phyloP scores from a whole-genome alignment of 1,140 invertebrate genomes.

The Calliphora vicina region DNA sequence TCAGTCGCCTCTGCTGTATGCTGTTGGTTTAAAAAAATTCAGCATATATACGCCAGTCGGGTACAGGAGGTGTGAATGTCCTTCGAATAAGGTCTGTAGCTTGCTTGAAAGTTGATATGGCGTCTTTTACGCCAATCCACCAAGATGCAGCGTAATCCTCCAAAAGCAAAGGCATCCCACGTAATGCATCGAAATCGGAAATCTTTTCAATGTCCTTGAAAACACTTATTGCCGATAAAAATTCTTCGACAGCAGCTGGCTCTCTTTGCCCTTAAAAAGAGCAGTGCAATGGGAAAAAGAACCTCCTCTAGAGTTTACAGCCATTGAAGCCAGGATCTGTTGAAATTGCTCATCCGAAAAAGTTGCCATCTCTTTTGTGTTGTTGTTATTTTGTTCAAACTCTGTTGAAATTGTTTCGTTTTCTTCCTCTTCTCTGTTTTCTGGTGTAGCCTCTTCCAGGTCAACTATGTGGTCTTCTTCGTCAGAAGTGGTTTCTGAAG shows the following conservation, averaged over 20 bases:
- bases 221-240: conserved; percentile 29
- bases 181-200: conserved; percentile 43
- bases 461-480: no score
- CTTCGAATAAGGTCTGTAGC: no score
- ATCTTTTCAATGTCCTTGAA: conserved; percentile 42
- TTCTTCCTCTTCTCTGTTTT: no score
- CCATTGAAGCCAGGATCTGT: background rate
- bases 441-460: no score
- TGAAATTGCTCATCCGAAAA: background rate
- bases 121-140: conserved; percentile 44
- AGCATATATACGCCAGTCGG: no score
- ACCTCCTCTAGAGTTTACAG: background rate
- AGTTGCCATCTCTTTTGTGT: background rate
- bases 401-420: no score
- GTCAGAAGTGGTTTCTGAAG: no score
- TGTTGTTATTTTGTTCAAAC: no score
- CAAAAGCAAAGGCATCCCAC: conserved; percentile 44
- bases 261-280: conserved; percentile 37
- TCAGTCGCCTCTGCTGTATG: no score
- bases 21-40: no score
- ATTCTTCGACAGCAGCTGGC: conserved; percentile 36
- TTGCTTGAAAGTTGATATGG: conserved; percentile 34
- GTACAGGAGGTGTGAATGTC: no score
- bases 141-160: conserved; percentile 43
- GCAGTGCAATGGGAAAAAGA: conserved; percentile 27